phyloP scores from a whole-genome alignment of 2,797 vertebrate genomes.

The Peromyscus melanophrys region DNA sequence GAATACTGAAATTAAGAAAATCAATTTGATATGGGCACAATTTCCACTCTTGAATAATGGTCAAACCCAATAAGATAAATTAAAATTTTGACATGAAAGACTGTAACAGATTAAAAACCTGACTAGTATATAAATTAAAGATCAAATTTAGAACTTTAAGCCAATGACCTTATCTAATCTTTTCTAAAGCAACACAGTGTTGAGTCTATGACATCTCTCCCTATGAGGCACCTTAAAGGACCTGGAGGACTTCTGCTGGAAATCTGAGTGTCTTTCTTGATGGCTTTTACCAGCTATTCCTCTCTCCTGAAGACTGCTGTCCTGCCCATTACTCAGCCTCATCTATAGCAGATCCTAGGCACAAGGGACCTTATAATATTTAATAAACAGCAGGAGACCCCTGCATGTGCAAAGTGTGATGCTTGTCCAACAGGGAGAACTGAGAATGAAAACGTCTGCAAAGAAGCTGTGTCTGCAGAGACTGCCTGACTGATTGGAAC shows the following conservation, averaged over 20 bases:
- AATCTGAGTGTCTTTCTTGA: not conserved
- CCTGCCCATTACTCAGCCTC: not conserved
- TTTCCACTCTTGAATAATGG: slow-evolving; percentile 54
- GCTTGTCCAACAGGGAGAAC: not conserved
- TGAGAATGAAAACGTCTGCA: not conserved
- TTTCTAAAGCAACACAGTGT: not conserved
- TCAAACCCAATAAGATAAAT: slow-evolving; percentile 1
- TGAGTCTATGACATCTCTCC: not conserved
- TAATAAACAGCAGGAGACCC: not conserved
- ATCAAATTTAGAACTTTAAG: slow-evolving; percentile 53
- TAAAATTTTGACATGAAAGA: slow-evolving; percentile 50
- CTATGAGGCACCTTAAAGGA: not conserved
- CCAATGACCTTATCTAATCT: slow-evolving; percentile 3
- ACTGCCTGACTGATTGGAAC: too few species aligned
- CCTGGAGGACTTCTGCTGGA: not conserved
- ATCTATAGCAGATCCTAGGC: not conserved
- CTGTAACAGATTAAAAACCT: slow-evolving; percentile 5
- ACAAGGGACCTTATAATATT: not conserved
- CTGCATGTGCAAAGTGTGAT: too few species aligned
- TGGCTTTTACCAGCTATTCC: not conserved
- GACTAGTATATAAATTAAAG: slow-evolving; percentile 54
- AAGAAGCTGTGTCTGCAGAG: not conserved
- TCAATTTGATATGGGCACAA: slow-evolving; percentile 28
- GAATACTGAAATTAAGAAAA: slow-evolving; percentile 36
- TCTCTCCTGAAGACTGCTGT: not conserved